Conservation (phyloP, 2,888 invertebrate species). For the Drosophila mercatorum region DNA sequence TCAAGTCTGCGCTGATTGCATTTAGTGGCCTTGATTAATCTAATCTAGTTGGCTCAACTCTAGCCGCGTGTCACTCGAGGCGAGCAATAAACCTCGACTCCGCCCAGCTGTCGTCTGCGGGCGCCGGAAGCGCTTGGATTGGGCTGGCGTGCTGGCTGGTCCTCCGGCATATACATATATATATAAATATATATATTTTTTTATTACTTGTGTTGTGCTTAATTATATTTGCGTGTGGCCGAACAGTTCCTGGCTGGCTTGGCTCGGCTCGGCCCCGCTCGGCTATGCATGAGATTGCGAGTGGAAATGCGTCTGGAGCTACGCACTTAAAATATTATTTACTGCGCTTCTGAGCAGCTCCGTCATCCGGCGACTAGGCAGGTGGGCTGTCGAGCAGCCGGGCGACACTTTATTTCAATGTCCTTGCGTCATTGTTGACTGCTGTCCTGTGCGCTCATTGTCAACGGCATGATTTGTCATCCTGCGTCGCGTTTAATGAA, state of each 20-base stretch:
- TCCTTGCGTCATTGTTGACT: conserved; percentile 64
- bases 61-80: conserved; percentile 38
- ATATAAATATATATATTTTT: neutral
- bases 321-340: conserved; percentile 62
- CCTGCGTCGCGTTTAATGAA: conserved; percentile 61
- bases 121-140: conserved; percentile 35
- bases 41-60: neutral
- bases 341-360: conserved; percentile 25
- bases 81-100: conserved; percentile 13
- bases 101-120: conserved; percentile 36
- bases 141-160: conserved; percentile 64
- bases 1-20: neutral
- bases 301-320: conserved; percentile 24
- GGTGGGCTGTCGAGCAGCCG: conserved; percentile 26
- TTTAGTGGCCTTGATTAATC: neutral
- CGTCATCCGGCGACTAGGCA: conserved; percentile 9
- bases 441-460: conserved; percentile 57
- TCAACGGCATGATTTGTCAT: conserved; percentile 80
- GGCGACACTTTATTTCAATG: conserved; percentile 52
- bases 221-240: conserved; percentile 82
- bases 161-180: neutral
- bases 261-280: neutral
- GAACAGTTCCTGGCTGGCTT: conserved; percentile 41
- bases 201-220: conserved; percentile 61
- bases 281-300: conserved; percentile 43